Evolutionary conservation across 2,888 invertebrate species (phyloP).

Genomic region (Drosophila pegasa): DNA sequence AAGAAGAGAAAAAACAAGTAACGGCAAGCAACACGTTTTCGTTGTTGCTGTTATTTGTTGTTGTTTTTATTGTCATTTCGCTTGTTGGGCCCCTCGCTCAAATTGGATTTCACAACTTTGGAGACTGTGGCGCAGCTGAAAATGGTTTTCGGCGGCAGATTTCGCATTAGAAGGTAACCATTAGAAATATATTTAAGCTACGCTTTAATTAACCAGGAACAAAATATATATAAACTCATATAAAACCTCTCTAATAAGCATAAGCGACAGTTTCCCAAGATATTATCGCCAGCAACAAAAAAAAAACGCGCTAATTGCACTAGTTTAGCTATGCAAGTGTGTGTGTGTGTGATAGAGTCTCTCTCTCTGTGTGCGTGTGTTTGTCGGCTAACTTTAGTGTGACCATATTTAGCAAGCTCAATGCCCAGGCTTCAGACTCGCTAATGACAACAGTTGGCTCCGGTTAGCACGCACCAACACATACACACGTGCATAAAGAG

Average conservation of each 20-base stretch:
- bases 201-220: conserved; percentile 49
- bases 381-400: conserved; percentile 77
- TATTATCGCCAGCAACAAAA: conserved; percentile 20
- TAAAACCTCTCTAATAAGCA: conserved; percentile 54
- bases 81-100: conserved; percentile 50
- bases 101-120: conserved; percentile 81
- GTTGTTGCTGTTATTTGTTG: conserved; percentile 35
- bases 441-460: conserved; percentile 72
- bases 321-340: conserved; percentile 23
- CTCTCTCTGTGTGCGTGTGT: conserved; percentile 8
- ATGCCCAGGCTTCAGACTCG: conserved; percentile 60
- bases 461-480: conserved; percentile 36
- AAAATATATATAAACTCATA: conserved; percentile 16
- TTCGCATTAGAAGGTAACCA: conserved; percentile 85
- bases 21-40: conserved; percentile 46
- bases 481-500: conserved; percentile 7
- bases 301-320: conserved; percentile 49
- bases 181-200: not conserved
- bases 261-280: conserved; percentile 63
- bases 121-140: conserved; percentile 82
- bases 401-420: conserved; percentile 79
- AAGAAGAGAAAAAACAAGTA: conserved; percentile 25
- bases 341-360: conserved; percentile 7
- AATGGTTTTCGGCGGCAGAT: conserved; percentile 85
- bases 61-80: conserved; percentile 29